Percentiles rank a stretch among this genome's conserved stretches.
Evolutionary conservation across 2,888 invertebrate species (phyloP).

Genomic region (Resseliella maxima): DNA sequence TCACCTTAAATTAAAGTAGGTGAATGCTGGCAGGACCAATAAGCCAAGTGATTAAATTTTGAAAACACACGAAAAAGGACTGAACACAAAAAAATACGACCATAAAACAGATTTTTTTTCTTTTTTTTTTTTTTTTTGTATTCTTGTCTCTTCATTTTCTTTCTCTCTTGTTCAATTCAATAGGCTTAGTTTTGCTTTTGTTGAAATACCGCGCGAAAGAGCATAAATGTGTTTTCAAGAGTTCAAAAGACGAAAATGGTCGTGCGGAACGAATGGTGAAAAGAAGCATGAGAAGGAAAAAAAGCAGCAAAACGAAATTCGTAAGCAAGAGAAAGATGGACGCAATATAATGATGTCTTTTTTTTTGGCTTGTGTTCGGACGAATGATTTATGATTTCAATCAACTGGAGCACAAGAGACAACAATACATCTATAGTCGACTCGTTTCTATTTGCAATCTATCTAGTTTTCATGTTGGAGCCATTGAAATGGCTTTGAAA

Average conservation of each 20-base stretch:
- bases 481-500: background rate
- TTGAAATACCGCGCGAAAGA: background rate
- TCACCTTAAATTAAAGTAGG: conserved; percentile 4
- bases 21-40: conserved; percentile 35
- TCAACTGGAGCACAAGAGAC: conserved; percentile 24
- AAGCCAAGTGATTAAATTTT: conserved; percentile 1
- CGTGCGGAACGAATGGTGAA: conserved; percentile 22
- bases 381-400: conserved; percentile 48
- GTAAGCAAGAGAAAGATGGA: conserved; percentile 13
- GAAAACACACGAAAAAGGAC: conserved; percentile 31
- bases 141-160: no score
- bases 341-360: background rate
- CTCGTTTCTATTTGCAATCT: background rate
- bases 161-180: background rate
- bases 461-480: background rate
- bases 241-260: conserved; percentile 41
- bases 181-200: conserved; percentile 34
- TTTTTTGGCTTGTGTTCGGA: background rate
- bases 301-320: background rate
- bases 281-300: background rate
- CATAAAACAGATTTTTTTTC: conserved; percentile 1
- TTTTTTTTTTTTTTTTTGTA: background rate
- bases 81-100: background rate
- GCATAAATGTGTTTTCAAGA: background rate
- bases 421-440: background rate